Conservation (phyloP, 2,888 invertebrate genomes). For the Papilio elwesi region DNA sequence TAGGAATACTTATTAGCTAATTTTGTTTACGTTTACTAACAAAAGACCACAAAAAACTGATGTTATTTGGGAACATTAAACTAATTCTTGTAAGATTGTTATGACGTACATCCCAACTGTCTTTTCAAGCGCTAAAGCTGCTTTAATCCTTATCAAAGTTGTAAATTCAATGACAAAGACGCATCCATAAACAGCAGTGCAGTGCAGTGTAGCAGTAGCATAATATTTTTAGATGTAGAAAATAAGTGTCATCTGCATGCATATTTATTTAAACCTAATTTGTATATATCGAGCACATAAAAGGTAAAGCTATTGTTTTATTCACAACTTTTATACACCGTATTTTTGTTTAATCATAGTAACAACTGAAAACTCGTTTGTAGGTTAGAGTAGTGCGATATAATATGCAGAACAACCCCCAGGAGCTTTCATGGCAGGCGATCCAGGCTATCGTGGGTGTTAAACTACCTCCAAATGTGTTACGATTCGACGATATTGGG, state of each 20-base stretch:
- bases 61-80: background rate
- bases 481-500: constrained; percentile 82
- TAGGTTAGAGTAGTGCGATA: constrained; percentile 84
- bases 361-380: constrained; percentile 79
- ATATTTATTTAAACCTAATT: constrained; percentile 62
- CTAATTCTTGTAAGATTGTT: background rate
- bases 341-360: constrained; percentile 55
- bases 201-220: constrained; percentile 62
- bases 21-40: constrained; percentile 15
- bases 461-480: constrained; percentile 81
- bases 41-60: background rate
- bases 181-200: constrained; percentile 47
- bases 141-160: constrained; percentile 1
- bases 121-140: constrained; percentile 16
- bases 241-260: constrained; percentile 77
- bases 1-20: constrained; percentile 5
- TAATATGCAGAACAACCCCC: constrained; percentile 85
- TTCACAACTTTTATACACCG: constrained; percentile 44
- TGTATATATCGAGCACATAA: constrained; percentile 64
- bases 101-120: no score
- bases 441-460: constrained; percentile 84
- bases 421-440: constrained; percentile 85
- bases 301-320: constrained; percentile 68
- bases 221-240: constrained; percentile 85
- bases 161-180: constrained; percentile 47